Percentiles rank a stretch among this genome's conserved stretches.
Conservation (phyloP, 2,888 invertebrate species). For the Furcula furcula region DNA sequence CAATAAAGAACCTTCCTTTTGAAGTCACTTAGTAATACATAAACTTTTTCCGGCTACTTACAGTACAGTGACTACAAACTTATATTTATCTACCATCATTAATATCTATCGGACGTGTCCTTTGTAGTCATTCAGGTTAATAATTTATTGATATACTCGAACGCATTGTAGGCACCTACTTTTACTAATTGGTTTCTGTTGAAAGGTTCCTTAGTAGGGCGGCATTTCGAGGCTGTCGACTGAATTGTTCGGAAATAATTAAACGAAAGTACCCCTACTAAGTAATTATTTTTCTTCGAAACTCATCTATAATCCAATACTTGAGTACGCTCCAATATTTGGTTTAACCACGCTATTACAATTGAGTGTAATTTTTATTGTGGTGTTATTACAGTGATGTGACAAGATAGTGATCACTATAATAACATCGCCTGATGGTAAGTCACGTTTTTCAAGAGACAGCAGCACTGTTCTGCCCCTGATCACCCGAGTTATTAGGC, state of each 20-base stretch:
- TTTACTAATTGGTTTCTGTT: slow-evolving; percentile 57
- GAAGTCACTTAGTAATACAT: too few relatives aligned
- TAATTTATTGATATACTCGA: slow-evolving; percentile 47
- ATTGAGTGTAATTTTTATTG: neutral
- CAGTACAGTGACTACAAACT: too few relatives aligned
- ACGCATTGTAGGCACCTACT: slow-evolving; percentile 49
- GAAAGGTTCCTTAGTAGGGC: slow-evolving; percentile 47
- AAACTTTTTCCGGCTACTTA: too few relatives aligned
- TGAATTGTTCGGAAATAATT: slow-evolving; percentile 54
- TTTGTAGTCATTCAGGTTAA: slow-evolving; percentile 40
- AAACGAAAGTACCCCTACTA: slow-evolving; percentile 43
- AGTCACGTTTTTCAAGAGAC: too few relatives aligned
- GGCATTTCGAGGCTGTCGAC: slow-evolving; percentile 40
- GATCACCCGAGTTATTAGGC: too few relatives aligned
- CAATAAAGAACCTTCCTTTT: too few relatives aligned
- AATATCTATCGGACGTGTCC: slow-evolving; percentile 28
- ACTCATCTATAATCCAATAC: slow-evolving; percentile 41
- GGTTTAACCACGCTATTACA: slow-evolving; percentile 28
- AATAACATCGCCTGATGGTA: too few relatives aligned
- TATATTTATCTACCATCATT: slow-evolving; percentile 21
- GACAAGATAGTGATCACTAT: too few relatives aligned
- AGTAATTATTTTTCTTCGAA: slow-evolving; percentile 51
- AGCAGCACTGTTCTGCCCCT: too few relatives aligned
- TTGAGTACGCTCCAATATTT: slow-evolving; percentile 23
- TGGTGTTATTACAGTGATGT: too few relatives aligned